Evolutionary conservation across 2,888 invertebrate species (phyloP), one percentile per base, ranked within the genome.

Genomic region (Agriotes lineatus): DNA sequence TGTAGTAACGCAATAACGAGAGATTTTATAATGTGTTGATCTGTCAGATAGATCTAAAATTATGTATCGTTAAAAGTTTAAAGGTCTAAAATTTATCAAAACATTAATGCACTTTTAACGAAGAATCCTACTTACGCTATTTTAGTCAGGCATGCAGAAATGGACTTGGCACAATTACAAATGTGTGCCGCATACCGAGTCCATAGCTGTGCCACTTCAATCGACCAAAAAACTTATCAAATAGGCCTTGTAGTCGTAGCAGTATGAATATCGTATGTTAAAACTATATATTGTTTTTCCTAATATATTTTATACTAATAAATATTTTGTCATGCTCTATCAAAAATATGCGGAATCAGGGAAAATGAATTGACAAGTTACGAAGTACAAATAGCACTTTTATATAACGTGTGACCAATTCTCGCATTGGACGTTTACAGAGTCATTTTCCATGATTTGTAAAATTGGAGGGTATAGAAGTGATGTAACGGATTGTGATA

Each of bases 401-500:
- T 64, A 61, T 66, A 30, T 52, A 50, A 58, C 16, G 54, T 35
- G 56, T 66, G 69, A 48, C 18, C 39, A 56, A 56, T 33, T 45
- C 14, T 44, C 35, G 33, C 33, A 45, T 54, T 59, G 64, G 44
- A 37, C 50, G 52, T 63, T 63, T 25, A 12, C 22, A 56, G 37
- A 39, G 66, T 69, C 65, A 69, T 74, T 74, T 74, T 71, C 72
- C 68, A 56, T 70, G 72, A 62, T 72, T 62, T 70, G 60, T 67
- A 61, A 70, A 67, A 73, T 65, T 64, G 71, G 67, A 62, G 64
- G 70, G 67, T 67, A 69, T 61, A 72, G 68, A 74, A 71, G 74
- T 74, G 75, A 76, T 75, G 75, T 73, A 74, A 76, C 72, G 81
- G 83, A 83, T 79, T 84, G 83, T 84, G 83, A 84, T 84, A n/a